Base-by-base conservation (phyloP, 2,113 vertebrate species). In the Lichenostomus cassidix region DNA sequence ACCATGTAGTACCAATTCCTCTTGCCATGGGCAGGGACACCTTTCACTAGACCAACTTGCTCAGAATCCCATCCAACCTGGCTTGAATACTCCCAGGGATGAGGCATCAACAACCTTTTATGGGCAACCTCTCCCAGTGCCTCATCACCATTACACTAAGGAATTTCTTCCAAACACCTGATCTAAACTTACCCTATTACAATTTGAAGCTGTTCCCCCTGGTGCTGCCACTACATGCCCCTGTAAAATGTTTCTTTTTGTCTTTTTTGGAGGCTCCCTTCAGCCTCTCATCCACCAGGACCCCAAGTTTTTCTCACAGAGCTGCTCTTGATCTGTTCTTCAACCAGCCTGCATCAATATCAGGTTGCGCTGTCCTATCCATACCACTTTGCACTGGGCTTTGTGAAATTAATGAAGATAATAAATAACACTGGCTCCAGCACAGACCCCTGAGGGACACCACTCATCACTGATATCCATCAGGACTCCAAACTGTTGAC, bases 301-400 rank as follows among this genome's bases (percentile, higher is more conserved):
- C 7, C 52, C 52, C 52, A 29, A 53, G 52, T 53, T 16, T 16
- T 53, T 53, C 52, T 53, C 16, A 28, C 27, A 65, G 28, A 15
- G n/a, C 29, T 58, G 19, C 19, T n/a, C 42, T 75, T 0, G 0
- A 29, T 20, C 8, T n/a, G 5, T 19, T 56, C 23, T 41, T n/a
- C 24, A 12, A 14, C 6, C 12, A 58, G 29, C 12, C n/a, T 29
- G 15, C 29, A n/a, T 24, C 56, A 42, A 20, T 24, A 75, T 10
- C 2, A 1, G 8, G 7, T 16, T 49, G 29, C 10, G 24, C 70
- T 2, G 0, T 22, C 41, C 33, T 49, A 47, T 10, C 49, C 24
- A 28, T 15, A 47, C 12, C 19, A 41, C 6, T 8, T 49, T 65
- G n/a, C 18, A 28, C 33, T 18, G 33, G 19, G 41, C 24, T 15